A percentile compares a stretch with the other conserved stretches of the same genome.
phyloP scores from a whole-genome alignment of 2,113 vertebrate species.

The Eulemur macaco region DNA sequence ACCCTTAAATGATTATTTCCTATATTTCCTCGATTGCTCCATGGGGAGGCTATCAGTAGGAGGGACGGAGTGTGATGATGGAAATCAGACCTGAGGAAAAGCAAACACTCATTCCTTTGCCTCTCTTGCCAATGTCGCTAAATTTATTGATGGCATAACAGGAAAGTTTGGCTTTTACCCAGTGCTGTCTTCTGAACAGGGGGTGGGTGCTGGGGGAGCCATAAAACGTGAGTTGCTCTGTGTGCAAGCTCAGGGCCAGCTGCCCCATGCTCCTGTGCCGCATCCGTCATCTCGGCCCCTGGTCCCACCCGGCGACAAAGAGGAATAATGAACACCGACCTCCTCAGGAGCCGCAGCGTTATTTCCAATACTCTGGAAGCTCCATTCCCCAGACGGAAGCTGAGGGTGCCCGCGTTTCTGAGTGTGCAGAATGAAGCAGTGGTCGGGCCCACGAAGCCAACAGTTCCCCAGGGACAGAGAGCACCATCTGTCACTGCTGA shows the following conservation, averaged over 20 bases:
- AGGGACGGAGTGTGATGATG: background rate
- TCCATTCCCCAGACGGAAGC: background rate
- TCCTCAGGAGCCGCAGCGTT: background rate
- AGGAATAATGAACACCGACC: background rate
- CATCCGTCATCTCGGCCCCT: background rate
- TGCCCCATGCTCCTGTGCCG: background rate
- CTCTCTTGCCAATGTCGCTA: slow-evolving; percentile 21
- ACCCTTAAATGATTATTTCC: slow-evolving; percentile 32
- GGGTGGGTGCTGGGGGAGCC: background rate
- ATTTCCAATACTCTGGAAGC: background rate
- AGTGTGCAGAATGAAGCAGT: background rate
- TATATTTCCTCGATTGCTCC: background rate
- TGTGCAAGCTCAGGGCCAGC: background rate
- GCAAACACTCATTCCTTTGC: background rate
- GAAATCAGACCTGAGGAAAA: slow-evolving; percentile 48
- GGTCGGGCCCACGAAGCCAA: background rate
- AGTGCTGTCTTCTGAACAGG: slow-evolving; percentile 3
- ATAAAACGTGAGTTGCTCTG: slow-evolving; percentile 53
- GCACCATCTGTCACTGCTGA: background rate
- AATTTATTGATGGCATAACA: slow-evolving; percentile 39
- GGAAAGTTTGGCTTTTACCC: slow-evolving; percentile 54
- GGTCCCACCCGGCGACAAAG: background rate
- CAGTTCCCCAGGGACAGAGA: background rate
- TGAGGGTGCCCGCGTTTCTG: background rate
- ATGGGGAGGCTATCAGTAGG: background rate